These are phyloP conservation scores for Potorous gilbertii DNA, from an alignment of 2,797 vertebrate genomes.

Conservation along the genomic window DNA sequence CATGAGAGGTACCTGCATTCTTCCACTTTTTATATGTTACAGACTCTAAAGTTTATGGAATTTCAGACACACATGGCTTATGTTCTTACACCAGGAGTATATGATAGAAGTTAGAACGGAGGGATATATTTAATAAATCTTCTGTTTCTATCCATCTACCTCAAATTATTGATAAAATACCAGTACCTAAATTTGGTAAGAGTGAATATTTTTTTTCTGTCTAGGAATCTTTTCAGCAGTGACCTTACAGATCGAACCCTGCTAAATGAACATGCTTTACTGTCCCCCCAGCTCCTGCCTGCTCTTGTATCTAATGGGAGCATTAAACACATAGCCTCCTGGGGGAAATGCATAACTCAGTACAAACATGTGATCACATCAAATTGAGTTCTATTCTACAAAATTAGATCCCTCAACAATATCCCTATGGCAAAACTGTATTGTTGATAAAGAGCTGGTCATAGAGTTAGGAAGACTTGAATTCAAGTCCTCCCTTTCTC, in stretches of 20 bases:
- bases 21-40: not conserved
- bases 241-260: not conserved
- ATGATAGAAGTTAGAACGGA: not conserved
- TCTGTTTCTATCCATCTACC: not conserved
- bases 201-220: not conserved
- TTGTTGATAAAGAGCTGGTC: not conserved
- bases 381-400: not conserved
- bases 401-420: not conserved
- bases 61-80: not conserved
- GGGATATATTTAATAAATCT: not conserved
- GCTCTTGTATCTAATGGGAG: not conserved
- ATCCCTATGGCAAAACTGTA: not conserved
- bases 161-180: not conserved
- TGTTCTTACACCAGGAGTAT: not conserved
- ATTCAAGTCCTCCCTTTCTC: not conserved
- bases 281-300: not conserved
- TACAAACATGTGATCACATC: not conserved
- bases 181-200: not conserved
- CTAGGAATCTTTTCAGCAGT: too few species aligned
- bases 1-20: not conserved
- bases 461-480: not conserved
- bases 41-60: not conserved
- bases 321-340: not conserved
- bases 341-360: not conserved
- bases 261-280: not conserved